A percentile compares a stretch with the other conserved stretches of the same genome.
Evolutionary conservation across 2,797 vertebrate genomes (phyloP).

Genomic region (Microctenopoma stevenorrisi): DNA sequence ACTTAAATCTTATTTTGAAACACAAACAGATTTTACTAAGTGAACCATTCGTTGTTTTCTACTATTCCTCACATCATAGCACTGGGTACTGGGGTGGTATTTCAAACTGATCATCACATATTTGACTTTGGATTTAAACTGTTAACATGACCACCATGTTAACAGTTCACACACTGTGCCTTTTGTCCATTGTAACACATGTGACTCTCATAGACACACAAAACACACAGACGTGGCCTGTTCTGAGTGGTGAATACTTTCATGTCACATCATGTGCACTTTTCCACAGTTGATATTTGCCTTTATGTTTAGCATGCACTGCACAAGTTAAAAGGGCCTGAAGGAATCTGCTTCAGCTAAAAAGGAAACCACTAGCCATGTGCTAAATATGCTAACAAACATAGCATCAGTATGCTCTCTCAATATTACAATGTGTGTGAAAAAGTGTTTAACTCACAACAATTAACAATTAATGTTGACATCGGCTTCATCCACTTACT

Average conservation of each 20-base stretch:
- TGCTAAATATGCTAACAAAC: neutral
- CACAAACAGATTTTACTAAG: neutral
- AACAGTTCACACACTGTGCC: neutral
- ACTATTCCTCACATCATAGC: slow-evolving; percentile 25
- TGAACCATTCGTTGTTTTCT: slow-evolving; percentile 9
- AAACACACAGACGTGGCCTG: neutral
- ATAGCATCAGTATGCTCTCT: neutral
- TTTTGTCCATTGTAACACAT: slow-evolving; percentile 20
- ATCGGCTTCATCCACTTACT: neutral
- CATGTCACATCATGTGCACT: neutral
- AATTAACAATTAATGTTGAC: neutral
- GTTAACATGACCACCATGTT: neutral
- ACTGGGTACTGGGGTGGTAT: neutral
- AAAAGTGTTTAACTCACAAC: too few species aligned
- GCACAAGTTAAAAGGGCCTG: too few species aligned
- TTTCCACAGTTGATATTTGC: neutral
- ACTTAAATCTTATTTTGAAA: neutral
- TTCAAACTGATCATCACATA: neutral
- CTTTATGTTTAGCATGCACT: neutral
- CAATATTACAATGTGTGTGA: neutral
- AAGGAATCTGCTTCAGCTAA: too few species aligned
- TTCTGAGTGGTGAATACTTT: neutral
- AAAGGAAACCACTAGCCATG: neutral
- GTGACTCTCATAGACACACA: slow-evolving; percentile 12
- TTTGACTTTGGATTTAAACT: too few species aligned